These are phyloP conservation scores for Drosophila takahashii DNA, from an alignment of 1,140 invertebrate genomes.

Conservation along the genomic window DNA sequence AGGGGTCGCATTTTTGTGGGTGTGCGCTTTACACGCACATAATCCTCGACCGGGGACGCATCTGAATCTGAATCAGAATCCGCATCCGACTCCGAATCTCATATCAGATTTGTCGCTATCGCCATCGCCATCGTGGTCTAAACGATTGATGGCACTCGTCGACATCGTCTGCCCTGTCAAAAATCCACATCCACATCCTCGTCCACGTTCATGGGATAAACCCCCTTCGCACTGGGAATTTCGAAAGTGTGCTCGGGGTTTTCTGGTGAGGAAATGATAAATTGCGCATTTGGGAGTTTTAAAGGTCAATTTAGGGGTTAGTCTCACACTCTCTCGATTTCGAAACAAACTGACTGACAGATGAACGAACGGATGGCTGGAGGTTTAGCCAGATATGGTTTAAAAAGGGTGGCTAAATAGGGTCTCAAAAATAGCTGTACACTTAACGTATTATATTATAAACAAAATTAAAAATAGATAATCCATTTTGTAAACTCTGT, in stretches of 20 bases:
- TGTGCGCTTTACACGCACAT: conserved; percentile 71
- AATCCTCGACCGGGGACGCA: conserved; percentile 70
- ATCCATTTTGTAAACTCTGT: too few relatives aligned
- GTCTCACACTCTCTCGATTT: conserved; percentile 30
- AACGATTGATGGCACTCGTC: conserved; percentile 75
- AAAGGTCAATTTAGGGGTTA: conserved; percentile 84
- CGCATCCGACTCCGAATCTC: conserved; percentile 59
- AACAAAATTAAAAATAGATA: too few relatives aligned
- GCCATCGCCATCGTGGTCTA: conserved; percentile 52
- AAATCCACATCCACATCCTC: conserved; percentile 45
- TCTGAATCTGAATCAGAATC: conserved; percentile 49
- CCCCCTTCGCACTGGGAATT: conserved; percentile 4
- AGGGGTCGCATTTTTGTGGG: conserved; percentile 52
- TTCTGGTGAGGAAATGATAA: conserved; percentile 80
- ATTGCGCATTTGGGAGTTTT: conserved; percentile 84
- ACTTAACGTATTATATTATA: background rate
- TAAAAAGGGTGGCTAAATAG: background rate
- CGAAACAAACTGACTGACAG: conserved; percentile 61
- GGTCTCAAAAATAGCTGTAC: background rate
- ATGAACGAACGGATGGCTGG: conserved; percentile 25
- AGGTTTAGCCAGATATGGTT: background rate
- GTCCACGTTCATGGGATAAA: background rate
- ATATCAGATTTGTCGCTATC: conserved; percentile 74
- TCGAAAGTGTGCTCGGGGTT: conserved; percentile 4
- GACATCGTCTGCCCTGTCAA: conserved; percentile 42